phyloP scores from a whole-genome alignment of 2,888 invertebrate genomes.

The Halictus ligatus region DNA sequence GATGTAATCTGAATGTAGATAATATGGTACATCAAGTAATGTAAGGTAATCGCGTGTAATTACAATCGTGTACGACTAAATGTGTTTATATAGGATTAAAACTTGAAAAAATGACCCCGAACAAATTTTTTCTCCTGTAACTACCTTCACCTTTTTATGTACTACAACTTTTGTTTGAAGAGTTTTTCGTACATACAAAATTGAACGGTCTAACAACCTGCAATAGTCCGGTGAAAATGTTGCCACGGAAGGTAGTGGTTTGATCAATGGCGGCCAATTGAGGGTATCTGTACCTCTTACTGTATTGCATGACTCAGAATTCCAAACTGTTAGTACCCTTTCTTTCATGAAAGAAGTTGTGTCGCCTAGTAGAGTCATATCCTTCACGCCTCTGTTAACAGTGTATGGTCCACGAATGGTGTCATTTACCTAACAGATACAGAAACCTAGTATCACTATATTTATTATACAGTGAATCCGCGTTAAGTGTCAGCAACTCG shows the following conservation, averaged over 20 bases:
- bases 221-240: conserved; percentile 87
- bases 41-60: no score
- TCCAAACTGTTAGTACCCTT: conserved; percentile 79
- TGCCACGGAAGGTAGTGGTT: conserved; percentile 82
- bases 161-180: no score
- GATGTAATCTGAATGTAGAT: no score
- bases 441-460: neutral
- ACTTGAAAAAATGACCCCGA: no score
- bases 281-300: conserved; percentile 87
- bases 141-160: no score
- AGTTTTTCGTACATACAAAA: no score
- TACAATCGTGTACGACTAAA: no score
- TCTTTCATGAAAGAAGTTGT: conserved; percentile 85
- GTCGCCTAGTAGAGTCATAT: conserved; percentile 85
- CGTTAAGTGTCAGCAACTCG: no score
- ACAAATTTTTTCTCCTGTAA: no score
- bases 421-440: conserved; percentile 84
- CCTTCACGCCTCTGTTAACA: conserved; percentile 85
- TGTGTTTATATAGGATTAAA: no score
- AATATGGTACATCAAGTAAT: no score
- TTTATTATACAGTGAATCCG: neutral
- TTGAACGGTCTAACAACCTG: conserved; percentile 76
- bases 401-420: conserved; percentile 86
- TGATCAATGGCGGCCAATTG: conserved; percentile 85
- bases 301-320: conserved; percentile 85